phyloP scores from a whole-genome alignment of 2,113 vertebrate species.

The Saiga tatarica region DNA sequence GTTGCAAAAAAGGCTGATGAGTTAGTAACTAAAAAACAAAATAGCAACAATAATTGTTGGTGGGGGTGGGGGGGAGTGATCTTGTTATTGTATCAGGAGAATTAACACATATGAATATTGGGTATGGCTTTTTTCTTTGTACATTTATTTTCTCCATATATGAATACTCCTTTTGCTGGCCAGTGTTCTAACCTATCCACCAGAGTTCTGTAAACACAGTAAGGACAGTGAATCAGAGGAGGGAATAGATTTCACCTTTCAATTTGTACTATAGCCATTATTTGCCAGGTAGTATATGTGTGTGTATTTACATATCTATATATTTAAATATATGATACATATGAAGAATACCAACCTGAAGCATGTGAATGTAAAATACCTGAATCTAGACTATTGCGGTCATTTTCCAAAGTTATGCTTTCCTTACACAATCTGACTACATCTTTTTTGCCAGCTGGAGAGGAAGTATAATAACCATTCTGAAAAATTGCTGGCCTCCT shows the following conservation, averaged over 20 bases:
- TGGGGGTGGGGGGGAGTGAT: rapidly evolving
- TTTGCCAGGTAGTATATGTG: not conserved
- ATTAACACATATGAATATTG: not conserved
- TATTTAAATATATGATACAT: not conserved
- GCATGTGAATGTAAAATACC: not conserved
- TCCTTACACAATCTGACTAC: not conserved
- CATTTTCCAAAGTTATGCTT: slow-evolving; percentile 14
- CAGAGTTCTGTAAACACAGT: not conserved
- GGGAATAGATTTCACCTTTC: not conserved
- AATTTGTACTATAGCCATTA: not conserved
- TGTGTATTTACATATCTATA: not conserved
- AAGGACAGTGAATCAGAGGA: not conserved
- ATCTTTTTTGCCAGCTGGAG: not conserved
- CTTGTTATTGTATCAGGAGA: not conserved
- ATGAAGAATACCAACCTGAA: not conserved
- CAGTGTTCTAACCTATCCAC: not conserved
- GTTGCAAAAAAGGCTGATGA: not conserved
- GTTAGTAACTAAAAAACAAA: not conserved
- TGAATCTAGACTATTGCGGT: not conserved
- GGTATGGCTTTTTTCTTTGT: not conserved
- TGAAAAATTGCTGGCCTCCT: not conserved
- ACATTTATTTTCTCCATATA: not conserved
- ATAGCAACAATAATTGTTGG: not conserved
- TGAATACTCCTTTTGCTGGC: not conserved
- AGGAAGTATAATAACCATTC: not conserved